phyloP scores from a whole-genome alignment of 2,113 vertebrate genomes.

The Myrmophylax atrothorax region DNA sequence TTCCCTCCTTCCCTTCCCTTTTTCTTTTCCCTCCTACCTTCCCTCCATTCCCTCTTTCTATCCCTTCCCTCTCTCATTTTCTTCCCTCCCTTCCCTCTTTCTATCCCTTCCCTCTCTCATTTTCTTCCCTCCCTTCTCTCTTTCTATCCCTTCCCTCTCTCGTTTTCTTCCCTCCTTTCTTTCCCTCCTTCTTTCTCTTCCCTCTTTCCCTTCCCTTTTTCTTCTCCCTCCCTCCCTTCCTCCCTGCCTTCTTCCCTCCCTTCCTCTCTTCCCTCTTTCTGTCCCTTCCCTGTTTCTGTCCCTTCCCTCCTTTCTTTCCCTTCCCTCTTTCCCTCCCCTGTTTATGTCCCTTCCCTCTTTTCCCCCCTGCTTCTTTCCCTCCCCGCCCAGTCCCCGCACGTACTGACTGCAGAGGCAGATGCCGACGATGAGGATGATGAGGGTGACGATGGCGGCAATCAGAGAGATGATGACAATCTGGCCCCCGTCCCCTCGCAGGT shows the following conservation, averaged over 20 bases:
- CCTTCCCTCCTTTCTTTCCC: no score
- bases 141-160: no score
- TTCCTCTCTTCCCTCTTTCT: no score
- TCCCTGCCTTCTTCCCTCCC: background rate
- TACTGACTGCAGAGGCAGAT: conserved; percentile 52
- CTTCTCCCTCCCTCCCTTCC: background rate
- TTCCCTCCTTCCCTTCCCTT: no score
- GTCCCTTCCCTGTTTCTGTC: no score
- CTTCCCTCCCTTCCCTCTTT: background rate
- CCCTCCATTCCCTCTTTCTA: background rate
- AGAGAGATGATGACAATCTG: conserved; percentile 61
- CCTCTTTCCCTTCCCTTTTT: no score
- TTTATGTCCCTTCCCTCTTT: no score
- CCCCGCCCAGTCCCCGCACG: background rate
- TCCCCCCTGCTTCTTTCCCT: background rate
- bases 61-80: no score
- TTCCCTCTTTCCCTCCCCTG: background rate
- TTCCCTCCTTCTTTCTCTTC: no score
- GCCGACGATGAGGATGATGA: conserved; percentile 2
- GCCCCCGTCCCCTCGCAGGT: conserved; percentile 31
- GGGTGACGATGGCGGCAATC: background rate
- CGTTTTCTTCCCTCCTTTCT: background rate
- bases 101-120: background rate
- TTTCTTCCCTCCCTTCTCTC: background rate
- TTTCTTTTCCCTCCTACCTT: background rate